A percentile compares a stretch with the other conserved stretches of the same genome.
Evolutionary conservation across 2,888 invertebrate genomes (phyloP).

Genomic region (Aphodius granarius): DNA sequence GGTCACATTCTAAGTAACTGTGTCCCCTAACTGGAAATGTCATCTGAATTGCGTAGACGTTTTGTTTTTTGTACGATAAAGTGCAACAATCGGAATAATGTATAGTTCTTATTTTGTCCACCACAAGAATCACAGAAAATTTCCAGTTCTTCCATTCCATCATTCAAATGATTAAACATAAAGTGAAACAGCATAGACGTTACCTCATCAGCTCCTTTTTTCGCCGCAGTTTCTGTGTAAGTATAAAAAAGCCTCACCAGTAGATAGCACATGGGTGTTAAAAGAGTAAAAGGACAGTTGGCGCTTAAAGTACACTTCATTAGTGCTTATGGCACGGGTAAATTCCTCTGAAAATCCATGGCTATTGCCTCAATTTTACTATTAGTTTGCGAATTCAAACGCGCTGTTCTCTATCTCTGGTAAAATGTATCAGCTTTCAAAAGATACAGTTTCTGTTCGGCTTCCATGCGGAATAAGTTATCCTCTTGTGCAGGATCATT

Average conservation of each 20-base stretch:
- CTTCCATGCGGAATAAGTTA: background rate
- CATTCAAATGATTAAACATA: conserved; percentile 23
- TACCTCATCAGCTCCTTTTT: conserved; percentile 34
- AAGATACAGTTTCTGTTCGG: conserved; percentile 32
- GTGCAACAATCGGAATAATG: conserved; percentile 35
- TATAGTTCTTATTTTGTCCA: conserved; percentile 38
- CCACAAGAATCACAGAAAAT: conserved; percentile 39
- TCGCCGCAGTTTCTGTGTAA: conserved; percentile 36
- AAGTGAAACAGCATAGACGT: conserved; percentile 25
- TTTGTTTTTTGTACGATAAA: conserved; percentile 33
- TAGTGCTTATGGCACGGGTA: conserved; percentile 35
- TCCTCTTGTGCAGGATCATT: conserved; percentile 12
- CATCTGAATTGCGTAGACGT: conserved; percentile 31
- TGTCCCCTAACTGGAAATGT: conserved; percentile 37
- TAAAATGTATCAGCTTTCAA: conserved; percentile 34
- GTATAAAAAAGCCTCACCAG: conserved; percentile 34
- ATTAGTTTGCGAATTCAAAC: conserved; percentile 11
- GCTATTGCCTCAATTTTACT: conserved; percentile 30
- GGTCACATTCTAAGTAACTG: conserved; percentile 36
- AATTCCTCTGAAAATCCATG: conserved; percentile 32
- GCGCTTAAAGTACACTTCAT: conserved; percentile 32
- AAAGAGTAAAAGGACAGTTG: conserved; percentile 36
- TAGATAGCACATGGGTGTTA: conserved; percentile 37
- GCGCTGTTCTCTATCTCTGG: conserved; percentile 28
- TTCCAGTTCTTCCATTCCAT: conserved; percentile 26